phyloP scores from a whole-genome alignment of 2,113 vertebrate genomes.

The Grammomys surdaster region DNA sequence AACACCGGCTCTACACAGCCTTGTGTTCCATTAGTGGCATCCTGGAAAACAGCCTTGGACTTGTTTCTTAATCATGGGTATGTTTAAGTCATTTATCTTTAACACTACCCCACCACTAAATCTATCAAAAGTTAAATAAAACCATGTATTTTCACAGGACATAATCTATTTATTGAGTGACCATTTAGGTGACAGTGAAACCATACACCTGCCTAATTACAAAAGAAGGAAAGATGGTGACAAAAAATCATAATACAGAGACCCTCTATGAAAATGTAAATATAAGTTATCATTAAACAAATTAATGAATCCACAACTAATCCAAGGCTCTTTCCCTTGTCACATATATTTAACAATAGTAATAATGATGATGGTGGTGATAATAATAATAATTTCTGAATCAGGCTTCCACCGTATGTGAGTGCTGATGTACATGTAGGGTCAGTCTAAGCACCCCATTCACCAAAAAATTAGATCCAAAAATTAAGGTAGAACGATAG shows the following conservation, averaged over 20 bases:
- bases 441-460: neutral
- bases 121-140: constrained; percentile 37
- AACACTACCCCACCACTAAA: neutral
- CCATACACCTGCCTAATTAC: neutral
- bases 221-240: neutral
- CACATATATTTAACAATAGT: neutral
- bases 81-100: constrained; percentile 21
- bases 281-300: constrained; percentile 43
- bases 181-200: constrained; percentile 30
- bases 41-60: neutral
- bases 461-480: neutral
- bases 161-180: constrained; percentile 46
- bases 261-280: neutral
- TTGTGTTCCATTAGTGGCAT: neutral
- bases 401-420: neutral
- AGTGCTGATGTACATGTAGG: no score
- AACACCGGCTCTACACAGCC: neutral
- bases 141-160: neutral
- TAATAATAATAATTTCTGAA: neutral
- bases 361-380: no score
- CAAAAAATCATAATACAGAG: neutral
- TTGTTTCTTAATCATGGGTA: constrained; percentile 7
- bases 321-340: neutral
- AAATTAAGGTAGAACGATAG: neutral
- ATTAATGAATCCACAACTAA: neutral